Percentiles rank a stretch among this genome's conserved stretches.
phyloP scores from a whole-genome alignment of 1,140 invertebrate genomes.

The Probaryconus sp. region DNA sequence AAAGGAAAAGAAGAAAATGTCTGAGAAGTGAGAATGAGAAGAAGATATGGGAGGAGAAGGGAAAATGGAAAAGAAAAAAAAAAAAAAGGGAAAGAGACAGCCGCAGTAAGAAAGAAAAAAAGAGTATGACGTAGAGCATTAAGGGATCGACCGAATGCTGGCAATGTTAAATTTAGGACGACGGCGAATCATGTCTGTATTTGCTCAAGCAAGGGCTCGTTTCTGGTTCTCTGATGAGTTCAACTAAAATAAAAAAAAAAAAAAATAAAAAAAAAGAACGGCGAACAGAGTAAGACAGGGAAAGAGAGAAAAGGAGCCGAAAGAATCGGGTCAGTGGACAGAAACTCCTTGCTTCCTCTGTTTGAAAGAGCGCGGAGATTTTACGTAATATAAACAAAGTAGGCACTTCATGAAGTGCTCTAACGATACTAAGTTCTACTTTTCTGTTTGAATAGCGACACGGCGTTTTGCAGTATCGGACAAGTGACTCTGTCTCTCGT shows the following conservation, averaged over 20 bases:
- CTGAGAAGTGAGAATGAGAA: not conserved
- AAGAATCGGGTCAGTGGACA: constrained; percentile 50
- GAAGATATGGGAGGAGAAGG: not conserved
- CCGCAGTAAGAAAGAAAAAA: not conserved
- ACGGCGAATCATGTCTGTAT: constrained; percentile 55
- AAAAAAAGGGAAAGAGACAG: constrained; percentile 19
- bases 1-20: not conserved
- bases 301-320: not conserved
- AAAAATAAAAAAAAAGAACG: not conserved
- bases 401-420: constrained; percentile 44
- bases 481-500: constrained; percentile 3
- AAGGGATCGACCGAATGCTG: constrained; percentile 43
- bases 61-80: not conserved
- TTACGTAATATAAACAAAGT: constrained; percentile 52
- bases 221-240: constrained; percentile 42
- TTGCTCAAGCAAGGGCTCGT: constrained; percentile 58
- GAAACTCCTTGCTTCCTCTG: constrained; percentile 32
- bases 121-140: constrained; percentile 6
- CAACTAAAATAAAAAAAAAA: constrained; percentile 1
- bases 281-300: not conserved
- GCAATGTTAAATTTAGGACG: constrained; percentile 58
- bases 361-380: constrained; percentile 40
- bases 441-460: constrained; percentile 47
- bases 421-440: constrained; percentile 40
- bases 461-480: constrained; percentile 14